These are phyloP conservation scores for Diarsia dahlii DNA, from an alignment of 2,888 invertebrate species.

Conservation along the genomic window DNA sequence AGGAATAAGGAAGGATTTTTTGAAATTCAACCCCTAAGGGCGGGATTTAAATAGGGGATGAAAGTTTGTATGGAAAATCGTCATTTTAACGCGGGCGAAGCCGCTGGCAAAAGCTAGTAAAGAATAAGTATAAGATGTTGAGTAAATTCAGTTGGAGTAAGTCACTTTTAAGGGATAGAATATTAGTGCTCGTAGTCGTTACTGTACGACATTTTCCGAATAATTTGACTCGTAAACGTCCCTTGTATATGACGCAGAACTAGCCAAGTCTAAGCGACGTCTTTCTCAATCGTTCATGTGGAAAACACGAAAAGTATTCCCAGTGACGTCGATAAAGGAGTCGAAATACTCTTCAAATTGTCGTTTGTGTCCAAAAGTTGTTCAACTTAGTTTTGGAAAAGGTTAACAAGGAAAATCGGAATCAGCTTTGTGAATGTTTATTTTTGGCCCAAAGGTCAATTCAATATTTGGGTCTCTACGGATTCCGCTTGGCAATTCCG, in stretches of 20 bases:
- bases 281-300: conserved; percentile 48
- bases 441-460: conserved; percentile 34
- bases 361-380: conserved; percentile 35
- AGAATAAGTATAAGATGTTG: too few relatives aligned
- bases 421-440: conserved; percentile 7
- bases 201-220: conserved; percentile 46
- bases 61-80: too few relatives aligned
- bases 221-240: conserved; percentile 50
- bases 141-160: neutral
- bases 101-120: too few relatives aligned
- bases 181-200: neutral
- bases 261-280: conserved; percentile 39
- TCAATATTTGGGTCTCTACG: neutral
- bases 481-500: neutral
- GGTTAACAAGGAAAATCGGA: conserved; percentile 13
- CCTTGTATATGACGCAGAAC: conserved; percentile 38
- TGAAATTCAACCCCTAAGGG: too few relatives aligned
- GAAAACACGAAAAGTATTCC: conserved; percentile 62
- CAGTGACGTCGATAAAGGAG: conserved; percentile 50
- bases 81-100: too few relatives aligned
- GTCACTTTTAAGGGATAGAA: neutral
- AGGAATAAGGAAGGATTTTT: too few relatives aligned
- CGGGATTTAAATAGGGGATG: too few relatives aligned
- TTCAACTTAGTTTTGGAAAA: conserved; percentile 44
- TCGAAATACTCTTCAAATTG: conserved; percentile 43